Evolutionary conservation across 1,140 invertebrate genomes (phyloP), one percentile per base, ranked within the genome.

Genomic region (Oryctes rhinoceros): DNA sequence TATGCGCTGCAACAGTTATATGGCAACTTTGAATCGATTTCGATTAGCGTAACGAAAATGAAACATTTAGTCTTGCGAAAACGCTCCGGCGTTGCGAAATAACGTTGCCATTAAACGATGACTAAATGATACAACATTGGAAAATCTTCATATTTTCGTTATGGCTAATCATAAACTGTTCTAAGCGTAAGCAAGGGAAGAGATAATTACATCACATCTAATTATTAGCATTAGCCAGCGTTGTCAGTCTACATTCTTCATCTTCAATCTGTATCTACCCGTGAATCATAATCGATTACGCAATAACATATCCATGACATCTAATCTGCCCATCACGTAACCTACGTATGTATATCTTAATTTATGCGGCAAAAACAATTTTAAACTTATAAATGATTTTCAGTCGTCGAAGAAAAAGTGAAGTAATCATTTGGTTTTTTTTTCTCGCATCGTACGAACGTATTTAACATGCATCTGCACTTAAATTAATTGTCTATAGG

Each of bases 391-490:
- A 71, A n/a, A 71, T 35, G 65, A 71, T 59, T 59, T 24, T 71
- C 4, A 71, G 35, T 71, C 37, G 35, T 71, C 0, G 24, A 71
- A 24, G 24, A 76, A 76, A 44, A 76, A 47, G 39, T 47, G 6
- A 76, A 49, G 75, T 47, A 47, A 76, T 76, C 75, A 24, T 76
- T 48, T 44, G n/a, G 15, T 7, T 76, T 76, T 30, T 76, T 76
- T 76, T 76, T 18, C 47, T 76, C 75, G 10, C 39, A 76, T 76
- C 39, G 44, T n/a, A 47, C 15, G 75, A 48, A 49, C 75, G 47
- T 30, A 37, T n/a, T 18, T 76, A 24, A 76, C 75, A 76, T 49
- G 75, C 75, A 76, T 76, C 75, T 13, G 75, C 75, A 76, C 75
- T 76, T 76, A 76, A 47, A 47, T 76, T 76, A 76, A 76, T 76